Base-by-base conservation (phyloP, 1,140 invertebrate genomes). In the Pristionchus pacificus region DNA sequence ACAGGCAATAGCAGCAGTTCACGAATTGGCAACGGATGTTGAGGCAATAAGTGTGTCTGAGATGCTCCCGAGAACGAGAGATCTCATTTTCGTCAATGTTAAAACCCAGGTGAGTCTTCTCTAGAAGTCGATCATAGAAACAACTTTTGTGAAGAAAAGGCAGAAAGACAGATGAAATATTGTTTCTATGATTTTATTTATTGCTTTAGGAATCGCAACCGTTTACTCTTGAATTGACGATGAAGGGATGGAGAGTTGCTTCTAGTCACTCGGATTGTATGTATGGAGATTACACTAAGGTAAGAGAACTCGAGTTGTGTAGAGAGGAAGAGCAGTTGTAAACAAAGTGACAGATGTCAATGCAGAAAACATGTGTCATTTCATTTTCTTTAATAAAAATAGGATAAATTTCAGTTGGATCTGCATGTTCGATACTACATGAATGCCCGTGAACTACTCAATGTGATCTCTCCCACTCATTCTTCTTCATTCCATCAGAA, bases 51-150 rank as follows among this genome's bases (percentile, higher is more conserved):
- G 31, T 33, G 80, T 82, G 0, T 83, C 81, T 2, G 80, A 82
- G 62, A 82, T 82, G 49, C 67, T 82, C 0, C 80, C 80, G 1
- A 58, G 78, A 15, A 83, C 80, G 2, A 49, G 72, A 19, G 81
- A 83, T n/a, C 65, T 82, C 1, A 84, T 82, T 66, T 82, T 82
- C 74, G 71, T 82, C 15, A 82, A 83, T 69, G 65, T 82, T 2
- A 82, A 81, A 77, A 82, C 80, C 15, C 62, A 77, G 29, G 80
- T 81, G 70, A 77, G 78, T 82, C 14, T n/a, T n/a, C n/a, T n/a
- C n/a, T n/a, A n/a, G 2, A 58, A 27, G 49, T 25, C 30, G 3
- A 74, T 25, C 27, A 38, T 79, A 38, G 31, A 32, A 24, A n/a
- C 13, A 15, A 25, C 64, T 33, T 6, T 62, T 32, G 14, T 60